Evolutionary conservation across 2,797 vertebrate species (phyloP).

Genomic region (Tolypeutes matacus): DNA sequence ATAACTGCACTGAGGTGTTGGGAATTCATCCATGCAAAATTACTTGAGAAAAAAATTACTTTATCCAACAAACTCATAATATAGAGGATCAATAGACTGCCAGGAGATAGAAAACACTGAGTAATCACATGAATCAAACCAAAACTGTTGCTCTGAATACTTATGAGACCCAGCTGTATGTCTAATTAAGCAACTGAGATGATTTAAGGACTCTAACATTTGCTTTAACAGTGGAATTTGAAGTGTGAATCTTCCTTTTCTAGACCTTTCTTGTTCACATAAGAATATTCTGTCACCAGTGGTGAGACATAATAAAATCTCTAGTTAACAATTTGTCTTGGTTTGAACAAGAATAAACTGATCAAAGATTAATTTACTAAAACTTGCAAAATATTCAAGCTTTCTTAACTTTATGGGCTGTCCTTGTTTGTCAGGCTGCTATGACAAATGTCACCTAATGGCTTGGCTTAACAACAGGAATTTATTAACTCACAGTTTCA

Average conservation of each 20-base stretch:
- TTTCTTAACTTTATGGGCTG: not conserved
- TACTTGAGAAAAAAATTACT: conserved; percentile 70
- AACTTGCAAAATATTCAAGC: not conserved
- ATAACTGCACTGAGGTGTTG: conserved; percentile 25
- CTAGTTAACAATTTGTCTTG: not conserved
- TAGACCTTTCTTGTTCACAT: conserved; percentile 52
- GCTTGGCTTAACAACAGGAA: no score
- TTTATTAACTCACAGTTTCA: no score
- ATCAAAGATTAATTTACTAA: not conserved
- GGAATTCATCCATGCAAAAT: conserved; percentile 67
- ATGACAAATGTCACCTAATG: no score
- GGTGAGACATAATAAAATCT: conserved; percentile 49
- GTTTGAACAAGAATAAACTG: conserved; percentile 29
- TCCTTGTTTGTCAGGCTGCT: no score
- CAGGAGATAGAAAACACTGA: conserved; percentile 63
- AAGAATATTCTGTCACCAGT: conserved; percentile 33
- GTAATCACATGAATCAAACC: conserved; percentile 44
- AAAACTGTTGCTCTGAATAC: conserved; percentile 17
- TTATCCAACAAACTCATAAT: conserved; percentile 64
- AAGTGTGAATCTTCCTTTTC: conserved; percentile 58
- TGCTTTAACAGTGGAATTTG: conserved; percentile 48
- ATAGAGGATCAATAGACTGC: conserved; percentile 64
- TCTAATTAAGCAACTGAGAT: conserved; percentile 70
- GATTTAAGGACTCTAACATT: conserved; percentile 66
- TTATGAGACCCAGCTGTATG: conserved; percentile 7